Evolutionary conservation across 2,888 invertebrate species (phyloP).

Genomic region (Masnerella sp.): DNA sequence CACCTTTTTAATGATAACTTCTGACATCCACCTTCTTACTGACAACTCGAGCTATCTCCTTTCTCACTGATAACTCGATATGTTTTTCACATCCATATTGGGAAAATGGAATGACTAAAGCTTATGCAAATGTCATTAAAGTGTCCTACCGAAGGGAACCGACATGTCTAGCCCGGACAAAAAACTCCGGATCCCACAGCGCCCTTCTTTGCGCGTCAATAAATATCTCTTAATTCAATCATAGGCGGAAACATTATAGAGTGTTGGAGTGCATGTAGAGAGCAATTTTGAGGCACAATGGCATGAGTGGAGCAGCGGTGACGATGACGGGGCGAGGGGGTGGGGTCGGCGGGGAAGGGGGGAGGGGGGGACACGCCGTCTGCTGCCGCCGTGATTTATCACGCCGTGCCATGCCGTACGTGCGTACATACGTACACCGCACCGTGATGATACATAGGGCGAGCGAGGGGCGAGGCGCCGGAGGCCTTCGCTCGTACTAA

Average conservation of each 20-base stretch:
- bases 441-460: conserved; percentile 74
- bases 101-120: too few species aligned
- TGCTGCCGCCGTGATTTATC: conserved; percentile 76
- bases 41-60: too few species aligned
- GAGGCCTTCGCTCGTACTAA: conserved; percentile 74
- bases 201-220: conserved; percentile 16
- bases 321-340: conserved; percentile 38
- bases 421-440: conserved; percentile 68
- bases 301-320: conserved; percentile 34
- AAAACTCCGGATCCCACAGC: neutral
- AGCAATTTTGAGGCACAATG: conserved; percentile 55
- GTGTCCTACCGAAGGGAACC: too few species aligned
- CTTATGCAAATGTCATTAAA: neutral
- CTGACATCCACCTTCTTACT: too few species aligned
- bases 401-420: conserved; percentile 69
- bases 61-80: too few species aligned
- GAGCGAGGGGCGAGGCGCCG: conserved; percentile 63
- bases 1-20: too few species aligned
- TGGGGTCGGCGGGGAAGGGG: conserved; percentile 51
- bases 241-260: conserved; percentile 53
- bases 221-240: conserved; percentile 59
- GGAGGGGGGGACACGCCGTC: conserved; percentile 74
- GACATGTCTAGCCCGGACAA: too few species aligned
- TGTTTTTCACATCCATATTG: too few species aligned
- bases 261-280: conserved; percentile 54